These are phyloP conservation scores for Cephus nigrinus DNA, from an alignment of 2,888 invertebrate species.

Conservation along the genomic window DNA sequence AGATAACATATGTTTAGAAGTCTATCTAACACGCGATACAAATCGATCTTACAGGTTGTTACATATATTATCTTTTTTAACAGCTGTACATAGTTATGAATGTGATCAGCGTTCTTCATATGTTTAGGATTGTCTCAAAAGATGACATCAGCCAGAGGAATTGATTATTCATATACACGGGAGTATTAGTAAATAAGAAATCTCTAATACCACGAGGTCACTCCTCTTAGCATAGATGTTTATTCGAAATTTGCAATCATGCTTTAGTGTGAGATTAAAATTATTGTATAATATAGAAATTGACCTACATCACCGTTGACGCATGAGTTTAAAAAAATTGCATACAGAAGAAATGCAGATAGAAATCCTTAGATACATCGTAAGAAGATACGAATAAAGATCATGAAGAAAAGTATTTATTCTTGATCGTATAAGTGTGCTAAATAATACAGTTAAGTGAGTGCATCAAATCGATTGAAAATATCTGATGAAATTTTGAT, in stretches of 20 bases:
- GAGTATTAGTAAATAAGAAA: too few relatives aligned
- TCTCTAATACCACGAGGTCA: background rate
- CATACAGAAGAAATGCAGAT: too few relatives aligned
- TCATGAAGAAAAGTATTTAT: background rate
- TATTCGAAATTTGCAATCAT: background rate
- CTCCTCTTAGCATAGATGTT: background rate
- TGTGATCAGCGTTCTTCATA: background rate
- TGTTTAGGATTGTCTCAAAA: background rate
- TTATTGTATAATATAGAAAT: conserved; percentile 27
- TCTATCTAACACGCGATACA: background rate
- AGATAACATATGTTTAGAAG: background rate
- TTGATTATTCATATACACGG: too few relatives aligned
- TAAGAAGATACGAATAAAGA: background rate
- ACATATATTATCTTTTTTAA: background rate
- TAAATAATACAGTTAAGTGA: too few relatives aligned
- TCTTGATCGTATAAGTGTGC: too few relatives aligned
- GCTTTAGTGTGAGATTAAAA: background rate
- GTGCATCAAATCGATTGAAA: too few relatives aligned
- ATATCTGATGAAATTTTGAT: too few relatives aligned
- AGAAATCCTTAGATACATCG: too few relatives aligned
- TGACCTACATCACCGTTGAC: conserved; percentile 34
- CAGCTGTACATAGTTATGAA: background rate
- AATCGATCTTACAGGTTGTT: background rate
- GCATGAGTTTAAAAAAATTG: background rate
- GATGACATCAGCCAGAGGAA: too few relatives aligned